A percentile compares a stretch with the other conserved stretches of the same genome.
These are phyloP conservation scores for Oryctes rhinoceros DNA, from an alignment of 1,140 invertebrate genomes.

Conservation along the genomic window DNA sequence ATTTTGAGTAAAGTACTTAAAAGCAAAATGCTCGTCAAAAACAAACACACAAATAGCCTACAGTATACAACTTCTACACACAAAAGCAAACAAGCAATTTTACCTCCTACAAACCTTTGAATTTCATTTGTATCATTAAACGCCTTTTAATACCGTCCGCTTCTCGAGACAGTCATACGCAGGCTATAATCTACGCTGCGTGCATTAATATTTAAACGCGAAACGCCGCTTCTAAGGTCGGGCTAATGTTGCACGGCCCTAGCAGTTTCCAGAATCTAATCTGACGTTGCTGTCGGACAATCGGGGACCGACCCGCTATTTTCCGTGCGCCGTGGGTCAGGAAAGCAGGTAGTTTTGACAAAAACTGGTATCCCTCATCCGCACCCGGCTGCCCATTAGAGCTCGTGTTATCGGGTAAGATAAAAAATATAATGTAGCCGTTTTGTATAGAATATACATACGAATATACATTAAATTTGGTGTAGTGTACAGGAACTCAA, in stretches of 20 bases:
- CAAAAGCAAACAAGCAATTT: too few species aligned
- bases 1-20: too few species aligned
- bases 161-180: too few species aligned
- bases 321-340: slow-evolving; percentile 1
- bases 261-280: slow-evolving; percentile 13
- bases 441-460: not conserved
- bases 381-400: slow-evolving; percentile 3
- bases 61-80: too few species aligned
- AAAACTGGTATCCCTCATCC: slow-evolving; percentile 14
- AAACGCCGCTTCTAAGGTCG: not conserved
- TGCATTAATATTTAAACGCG: slow-evolving; percentile 3
- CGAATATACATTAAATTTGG: not conserved
- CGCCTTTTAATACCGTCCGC: too few species aligned
- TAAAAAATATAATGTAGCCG: slow-evolving; percentile 11
- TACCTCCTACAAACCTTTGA: too few species aligned
- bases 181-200: too few species aligned
- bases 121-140: too few species aligned
- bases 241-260: not conserved
- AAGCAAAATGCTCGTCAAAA: too few species aligned
- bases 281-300: not conserved
- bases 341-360: slow-evolving; percentile 25
- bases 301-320: not conserved
- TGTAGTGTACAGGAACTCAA: not conserved
- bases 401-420: not conserved
- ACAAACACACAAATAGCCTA: too few species aligned